These are phyloP conservation scores for Orthosia gothica DNA, from an alignment of 2,888 invertebrate genomes.

Conservation along the genomic window DNA sequence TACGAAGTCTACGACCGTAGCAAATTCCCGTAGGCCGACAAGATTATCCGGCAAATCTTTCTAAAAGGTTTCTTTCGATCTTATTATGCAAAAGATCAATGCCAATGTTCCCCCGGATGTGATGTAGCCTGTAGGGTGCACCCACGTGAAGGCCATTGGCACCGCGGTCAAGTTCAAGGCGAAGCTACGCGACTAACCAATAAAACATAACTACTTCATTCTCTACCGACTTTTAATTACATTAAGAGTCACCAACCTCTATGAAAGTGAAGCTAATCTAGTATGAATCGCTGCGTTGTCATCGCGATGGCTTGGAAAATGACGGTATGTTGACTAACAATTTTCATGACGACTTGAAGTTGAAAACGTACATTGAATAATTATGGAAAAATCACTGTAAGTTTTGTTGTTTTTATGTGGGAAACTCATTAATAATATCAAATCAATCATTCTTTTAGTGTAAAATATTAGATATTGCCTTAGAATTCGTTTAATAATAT, in stretches of 20 bases:
- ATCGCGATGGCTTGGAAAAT: constrained; percentile 20
- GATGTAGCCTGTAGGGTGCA: constrained; percentile 43
- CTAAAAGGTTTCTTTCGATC: background rate
- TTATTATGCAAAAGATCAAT: constrained; percentile 32
- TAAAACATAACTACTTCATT: constrained; percentile 58
- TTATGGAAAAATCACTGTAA: constrained; percentile 8
- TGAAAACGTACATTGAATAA: background rate
- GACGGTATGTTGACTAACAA: background rate
- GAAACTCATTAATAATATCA: no score
- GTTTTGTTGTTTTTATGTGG: background rate
- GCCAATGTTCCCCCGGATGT: constrained; percentile 41
- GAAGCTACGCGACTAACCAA: constrained; percentile 59
- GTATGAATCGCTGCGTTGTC: background rate
- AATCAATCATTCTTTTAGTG: background rate
- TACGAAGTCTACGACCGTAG: constrained; percentile 26
- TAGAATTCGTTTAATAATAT: background rate
- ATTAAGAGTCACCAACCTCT: constrained; percentile 19
- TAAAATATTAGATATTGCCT: background rate
- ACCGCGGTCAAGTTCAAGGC: constrained; percentile 68
- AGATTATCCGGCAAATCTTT: background rate
- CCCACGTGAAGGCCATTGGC: constrained; percentile 54
- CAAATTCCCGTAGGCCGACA: constrained; percentile 8
- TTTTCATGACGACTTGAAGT: background rate
- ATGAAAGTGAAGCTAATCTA: constrained; percentile 13
- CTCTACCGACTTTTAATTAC: constrained; percentile 48